Percentiles rank a stretch among this genome's conserved stretches.
These are phyloP conservation scores for Eupithecia inturbata DNA, from an alignment of 2,888 invertebrate species.

Conservation along the genomic window DNA sequence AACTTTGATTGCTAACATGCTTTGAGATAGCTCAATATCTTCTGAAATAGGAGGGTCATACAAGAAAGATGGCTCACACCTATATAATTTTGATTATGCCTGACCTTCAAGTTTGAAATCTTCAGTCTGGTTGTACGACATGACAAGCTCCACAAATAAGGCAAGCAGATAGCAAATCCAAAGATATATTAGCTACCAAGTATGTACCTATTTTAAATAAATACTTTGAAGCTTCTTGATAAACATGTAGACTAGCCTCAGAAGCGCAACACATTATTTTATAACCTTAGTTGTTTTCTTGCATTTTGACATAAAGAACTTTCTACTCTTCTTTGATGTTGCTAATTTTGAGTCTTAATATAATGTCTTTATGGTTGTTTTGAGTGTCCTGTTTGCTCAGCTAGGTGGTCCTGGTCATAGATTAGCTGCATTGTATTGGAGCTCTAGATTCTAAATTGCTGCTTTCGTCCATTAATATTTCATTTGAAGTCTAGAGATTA, in stretches of 20 bases:
- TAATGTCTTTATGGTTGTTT: slow-evolving; percentile 29
- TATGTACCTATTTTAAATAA: neutral
- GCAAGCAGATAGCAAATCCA: neutral
- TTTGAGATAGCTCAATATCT: neutral
- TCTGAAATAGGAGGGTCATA: neutral
- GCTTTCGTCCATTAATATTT: slow-evolving; percentile 24
- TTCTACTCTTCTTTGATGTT: slow-evolving; percentile 14
- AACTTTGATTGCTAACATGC: neutral
- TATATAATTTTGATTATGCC: neutral
- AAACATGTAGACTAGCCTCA: slow-evolving; percentile 5
- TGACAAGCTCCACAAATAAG: neutral
- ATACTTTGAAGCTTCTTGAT: neutral
- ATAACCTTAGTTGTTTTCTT: slow-evolving; percentile 12
- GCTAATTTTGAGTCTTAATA: slow-evolving; percentile 19
- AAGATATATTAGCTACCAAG: neutral
- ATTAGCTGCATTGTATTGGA: slow-evolving; percentile 18
- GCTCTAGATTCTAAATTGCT: slow-evolving; percentile 23
- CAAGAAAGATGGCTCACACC: neutral
- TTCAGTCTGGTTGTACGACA: neutral
- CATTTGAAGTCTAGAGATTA: slow-evolving; percentile 10
- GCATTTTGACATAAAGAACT: slow-evolving; percentile 24
- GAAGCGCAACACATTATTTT: neutral
- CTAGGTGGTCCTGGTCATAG: slow-evolving; percentile 35
- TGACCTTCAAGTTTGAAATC: neutral
- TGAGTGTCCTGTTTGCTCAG: slow-evolving; percentile 46